A percentile compares a stretch with the other conserved stretches of the same genome.
These are phyloP conservation scores for Anolis carolinensis DNA, from an alignment of 2,113 vertebrate genomes.

Conservation along the genomic window DNA sequence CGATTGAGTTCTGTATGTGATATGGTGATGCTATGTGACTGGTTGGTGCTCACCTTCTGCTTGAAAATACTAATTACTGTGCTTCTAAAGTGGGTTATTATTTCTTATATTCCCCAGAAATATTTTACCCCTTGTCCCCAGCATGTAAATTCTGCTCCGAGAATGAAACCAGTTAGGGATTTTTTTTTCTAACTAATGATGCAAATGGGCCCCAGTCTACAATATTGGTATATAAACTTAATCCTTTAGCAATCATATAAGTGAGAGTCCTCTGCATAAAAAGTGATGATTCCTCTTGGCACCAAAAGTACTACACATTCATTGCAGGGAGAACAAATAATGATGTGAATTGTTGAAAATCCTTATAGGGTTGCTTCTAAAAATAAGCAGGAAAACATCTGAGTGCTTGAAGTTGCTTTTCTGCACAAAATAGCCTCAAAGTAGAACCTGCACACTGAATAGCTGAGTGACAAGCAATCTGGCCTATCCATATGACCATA, in stretches of 20 bases:
- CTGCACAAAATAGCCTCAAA: slow-evolving; percentile 55
- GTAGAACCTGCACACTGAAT: slow-evolving; percentile 70
- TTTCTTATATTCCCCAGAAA: too few species aligned
- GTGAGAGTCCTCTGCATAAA: neutral
- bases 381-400: slow-evolving; percentile 65
- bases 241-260: accelerated
- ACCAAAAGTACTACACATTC: slow-evolving; percentile 10
- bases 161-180: neutral
- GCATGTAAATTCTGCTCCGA: neutral
- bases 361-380: slow-evolving; percentile 57
- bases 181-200: neutral
- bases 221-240: too few species aligned
- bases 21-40: too few species aligned
- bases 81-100: too few species aligned
- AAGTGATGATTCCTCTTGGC: neutral
- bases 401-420: slow-evolving; percentile 43
- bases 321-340: neutral
- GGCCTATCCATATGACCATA: slow-evolving; percentile 86
- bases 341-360: slow-evolving; percentile 39
- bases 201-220: neutral
- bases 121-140: neutral
- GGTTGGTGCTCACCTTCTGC: too few species aligned
- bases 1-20: too few species aligned
- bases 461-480: slow-evolving; percentile 83
- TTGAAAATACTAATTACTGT: too few species aligned